Evolutionary conservation across 2,113 vertebrate species (phyloP), one percentile per base, ranked within the genome.

Genomic region (Zosterops pallidus): DNA sequence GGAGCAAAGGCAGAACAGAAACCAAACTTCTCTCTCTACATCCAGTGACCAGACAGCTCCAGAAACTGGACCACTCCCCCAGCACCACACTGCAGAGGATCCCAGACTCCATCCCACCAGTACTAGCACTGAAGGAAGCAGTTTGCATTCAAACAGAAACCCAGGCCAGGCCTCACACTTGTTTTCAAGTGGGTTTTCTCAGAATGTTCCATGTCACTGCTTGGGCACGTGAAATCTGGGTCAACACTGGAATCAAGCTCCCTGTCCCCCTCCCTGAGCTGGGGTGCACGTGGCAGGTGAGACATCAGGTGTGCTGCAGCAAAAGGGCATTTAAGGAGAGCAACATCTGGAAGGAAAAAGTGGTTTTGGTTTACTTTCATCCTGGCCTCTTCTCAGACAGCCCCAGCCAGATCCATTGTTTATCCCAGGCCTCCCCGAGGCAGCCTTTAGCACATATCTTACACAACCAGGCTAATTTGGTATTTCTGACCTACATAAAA

Each of bases 401-500:
- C 49, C 72, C 46, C 68, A 88, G 53, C 56, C 81, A 81, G 75
- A 42, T 37, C 81, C 57, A 74, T 65, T 94, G 93, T 96, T 94
- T 84, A 56, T 53, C 16, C 22, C 3, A 33, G 60, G 83, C 90
- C 64, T 87, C 63, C 93, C 70, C 0, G 44, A 72, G 86, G 94
- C 79, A 82, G 85, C 83, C 60, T 83, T 74, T 57, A 95, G 77
- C 91, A 95, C 72, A 25, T 67, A 80, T 78, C 88, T 95, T 92
- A 94, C 6, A 94, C 93, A 93, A 95, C 59, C 53, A 33, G 33
- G 87, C 91, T 95, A 82, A 89, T 91, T 94, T 44, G 71, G 84
- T 84, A 31, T 52, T 93, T 91, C 91, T 97, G 94, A 92, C 89
- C 91, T 95, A 93, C 74, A 96, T 95, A 95, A 87, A 90, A 74